These are phyloP conservation scores for Tenualosa thibaudeaui DNA, from an alignment of 2,797 vertebrate species.

Conservation along the genomic window DNA sequence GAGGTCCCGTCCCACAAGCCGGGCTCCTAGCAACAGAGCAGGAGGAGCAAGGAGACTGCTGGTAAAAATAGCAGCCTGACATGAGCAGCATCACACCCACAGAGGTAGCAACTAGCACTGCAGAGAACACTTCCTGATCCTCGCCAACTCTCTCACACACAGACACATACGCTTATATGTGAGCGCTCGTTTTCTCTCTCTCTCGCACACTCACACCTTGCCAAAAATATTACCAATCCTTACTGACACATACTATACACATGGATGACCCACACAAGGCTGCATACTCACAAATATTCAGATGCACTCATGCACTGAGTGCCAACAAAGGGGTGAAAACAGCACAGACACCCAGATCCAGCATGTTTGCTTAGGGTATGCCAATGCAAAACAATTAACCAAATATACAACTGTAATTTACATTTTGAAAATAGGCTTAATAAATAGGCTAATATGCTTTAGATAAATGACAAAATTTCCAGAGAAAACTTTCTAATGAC, in stretches of 20 bases:
- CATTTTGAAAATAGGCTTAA: too few relatives aligned
- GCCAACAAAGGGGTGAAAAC: not conserved
- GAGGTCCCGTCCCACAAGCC: conserved; percentile 57
- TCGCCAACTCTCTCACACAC: not conserved
- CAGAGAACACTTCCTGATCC: conserved; percentile 57
- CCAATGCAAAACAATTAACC: not conserved
- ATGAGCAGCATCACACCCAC: conserved; percentile 66
- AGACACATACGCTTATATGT: not conserved
- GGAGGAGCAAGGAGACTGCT: conserved; percentile 42
- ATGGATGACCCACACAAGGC: not conserved
- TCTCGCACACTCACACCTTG: not conserved
- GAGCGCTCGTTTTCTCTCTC: not conserved
- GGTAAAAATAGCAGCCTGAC: conserved; percentile 71
- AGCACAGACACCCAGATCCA: not conserved
- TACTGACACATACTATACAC: conserved; percentile 14
- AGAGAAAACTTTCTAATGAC: too few relatives aligned
- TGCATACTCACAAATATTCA: not conserved
- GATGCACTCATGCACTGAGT: not conserved
- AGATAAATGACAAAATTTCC: too few relatives aligned
- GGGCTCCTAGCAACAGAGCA: conserved; percentile 67
- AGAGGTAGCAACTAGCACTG: conserved; percentile 44
- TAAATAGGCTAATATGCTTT: too few relatives aligned
- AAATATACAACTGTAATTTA: not conserved
- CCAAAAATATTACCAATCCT: not conserved
- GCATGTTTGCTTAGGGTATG: not conserved